Evolutionary conservation across 2,888 invertebrate genomes (phyloP).

Genomic region (Rhamnusium bicolor): DNA sequence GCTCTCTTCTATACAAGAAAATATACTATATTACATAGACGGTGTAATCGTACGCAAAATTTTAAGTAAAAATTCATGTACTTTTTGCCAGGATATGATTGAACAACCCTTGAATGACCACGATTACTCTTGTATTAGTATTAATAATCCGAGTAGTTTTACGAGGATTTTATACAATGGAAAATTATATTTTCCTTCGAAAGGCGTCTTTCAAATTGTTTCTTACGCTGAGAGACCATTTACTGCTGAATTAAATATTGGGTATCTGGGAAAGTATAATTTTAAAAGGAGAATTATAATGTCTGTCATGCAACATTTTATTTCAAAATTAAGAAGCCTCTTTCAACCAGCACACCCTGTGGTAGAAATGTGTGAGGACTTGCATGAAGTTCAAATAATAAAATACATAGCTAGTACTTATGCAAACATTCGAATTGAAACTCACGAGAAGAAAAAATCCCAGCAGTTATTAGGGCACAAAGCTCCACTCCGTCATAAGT

Average conservation of each 20-base stretch:
- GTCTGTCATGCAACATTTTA: conserved; percentile 5
- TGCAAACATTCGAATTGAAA: conserved; percentile 31
- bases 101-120: no score
- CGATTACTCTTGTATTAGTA: no score
- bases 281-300: neutral
- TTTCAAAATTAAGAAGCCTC: conserved; percentile 2
- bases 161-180: conserved; percentile 34
- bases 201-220: no score
- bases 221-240: no score
- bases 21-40: no score
- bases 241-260: conserved; percentile 10
- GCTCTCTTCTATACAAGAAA: no score
- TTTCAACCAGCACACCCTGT: conserved; percentile 39
- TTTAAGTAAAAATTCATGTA: no score
- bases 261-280: conserved; percentile 1
- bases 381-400: conserved; percentile 38
- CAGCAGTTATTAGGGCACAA: conserved; percentile 35
- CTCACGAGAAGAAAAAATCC: conserved; percentile 37
- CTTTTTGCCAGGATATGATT: no score
- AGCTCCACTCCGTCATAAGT: conserved; percentile 24
- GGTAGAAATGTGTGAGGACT: conserved; percentile 36
- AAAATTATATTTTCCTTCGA: conserved; percentile 35
- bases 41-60: no score
- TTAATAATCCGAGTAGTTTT: conserved; percentile 32
- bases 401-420: conserved; percentile 9